These are phyloP conservation scores for Bombus consobrinus DNA, from an alignment of 1,140 invertebrate genomes.

Conservation along the genomic window DNA sequence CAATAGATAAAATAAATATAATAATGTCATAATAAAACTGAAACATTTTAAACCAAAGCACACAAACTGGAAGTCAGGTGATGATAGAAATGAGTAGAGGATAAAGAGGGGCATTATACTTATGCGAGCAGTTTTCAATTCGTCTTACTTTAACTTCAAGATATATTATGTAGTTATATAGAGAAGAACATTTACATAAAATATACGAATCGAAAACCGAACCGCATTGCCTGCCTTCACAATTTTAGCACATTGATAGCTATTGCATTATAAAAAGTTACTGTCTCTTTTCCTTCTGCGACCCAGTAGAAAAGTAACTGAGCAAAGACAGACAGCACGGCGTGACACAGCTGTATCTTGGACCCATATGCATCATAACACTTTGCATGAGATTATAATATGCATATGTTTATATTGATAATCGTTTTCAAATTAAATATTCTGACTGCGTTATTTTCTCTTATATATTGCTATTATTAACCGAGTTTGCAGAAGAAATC, in stretches of 20 bases:
- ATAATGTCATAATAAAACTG: conserved; percentile 13
- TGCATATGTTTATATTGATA: conserved; percentile 28
- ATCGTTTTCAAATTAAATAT: conserved; percentile 38
- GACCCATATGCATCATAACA: conserved; percentile 79
- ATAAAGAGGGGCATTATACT: conserved; percentile 50
- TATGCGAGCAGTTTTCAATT: conserved; percentile 58
- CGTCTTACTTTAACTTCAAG: background rate
- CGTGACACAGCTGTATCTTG: conserved; percentile 79
- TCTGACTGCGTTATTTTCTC: conserved; percentile 43
- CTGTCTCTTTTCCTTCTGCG: conserved; percentile 78
- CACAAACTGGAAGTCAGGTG: conserved; percentile 53
- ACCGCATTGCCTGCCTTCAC: conserved; percentile 61
- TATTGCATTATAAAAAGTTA: conserved; percentile 57
- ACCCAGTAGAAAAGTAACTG: conserved; percentile 68
- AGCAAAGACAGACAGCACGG: conserved; percentile 71
- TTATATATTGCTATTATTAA: conserved; percentile 42
- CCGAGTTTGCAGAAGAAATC: conserved; percentile 78
- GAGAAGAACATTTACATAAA: background rate
- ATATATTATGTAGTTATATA: background rate
- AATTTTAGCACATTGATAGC: conserved; percentile 10
- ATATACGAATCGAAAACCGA: conserved; percentile 55
- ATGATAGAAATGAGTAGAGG: conserved; percentile 51
- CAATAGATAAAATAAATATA: conserved; percentile 26
- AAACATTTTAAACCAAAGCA: conserved; percentile 30
- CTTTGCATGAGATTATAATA: conserved; percentile 34